Percentiles rank a stretch among this genome's conserved stretches.
Conservation (phyloP, 2,113 vertebrate genomes). For the Campylomormyrus tamandua region DNA sequence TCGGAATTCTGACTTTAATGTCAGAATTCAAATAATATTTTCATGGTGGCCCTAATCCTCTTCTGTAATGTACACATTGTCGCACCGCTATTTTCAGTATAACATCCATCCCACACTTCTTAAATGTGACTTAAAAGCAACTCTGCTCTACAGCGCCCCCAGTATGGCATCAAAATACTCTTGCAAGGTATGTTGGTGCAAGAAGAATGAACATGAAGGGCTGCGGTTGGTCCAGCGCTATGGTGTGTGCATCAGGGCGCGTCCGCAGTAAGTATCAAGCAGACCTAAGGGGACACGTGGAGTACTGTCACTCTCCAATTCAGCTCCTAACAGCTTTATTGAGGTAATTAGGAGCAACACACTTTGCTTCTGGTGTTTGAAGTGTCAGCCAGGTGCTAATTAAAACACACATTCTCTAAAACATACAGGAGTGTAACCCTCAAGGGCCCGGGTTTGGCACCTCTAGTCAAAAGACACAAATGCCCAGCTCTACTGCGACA, state of each 20-base stretch:
- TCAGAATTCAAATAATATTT: too few relatives aligned
- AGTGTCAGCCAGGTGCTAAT: background rate
- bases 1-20: too few relatives aligned
- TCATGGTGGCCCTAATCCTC: too few relatives aligned
- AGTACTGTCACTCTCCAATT: background rate
- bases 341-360: background rate
- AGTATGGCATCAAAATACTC: background rate
- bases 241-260: background rate
- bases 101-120: background rate
- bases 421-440: background rate
- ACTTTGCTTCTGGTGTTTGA: background rate
- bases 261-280: background rate
- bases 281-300: background rate
- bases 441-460: background rate
- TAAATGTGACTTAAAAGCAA: background rate
- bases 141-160: background rate
- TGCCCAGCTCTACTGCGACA: background rate
- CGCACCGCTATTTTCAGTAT: background rate
- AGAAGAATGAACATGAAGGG: background rate
- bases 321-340: background rate
- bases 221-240: background rate
- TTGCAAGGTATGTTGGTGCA: background rate
- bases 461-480: background rate
- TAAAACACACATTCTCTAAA: slow-evolving; percentile 1
- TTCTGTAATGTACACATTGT: background rate